These are phyloP conservation scores for Amazona guildingii DNA, from an alignment of 2,113 vertebrate genomes.

Conservation along the genomic window DNA sequence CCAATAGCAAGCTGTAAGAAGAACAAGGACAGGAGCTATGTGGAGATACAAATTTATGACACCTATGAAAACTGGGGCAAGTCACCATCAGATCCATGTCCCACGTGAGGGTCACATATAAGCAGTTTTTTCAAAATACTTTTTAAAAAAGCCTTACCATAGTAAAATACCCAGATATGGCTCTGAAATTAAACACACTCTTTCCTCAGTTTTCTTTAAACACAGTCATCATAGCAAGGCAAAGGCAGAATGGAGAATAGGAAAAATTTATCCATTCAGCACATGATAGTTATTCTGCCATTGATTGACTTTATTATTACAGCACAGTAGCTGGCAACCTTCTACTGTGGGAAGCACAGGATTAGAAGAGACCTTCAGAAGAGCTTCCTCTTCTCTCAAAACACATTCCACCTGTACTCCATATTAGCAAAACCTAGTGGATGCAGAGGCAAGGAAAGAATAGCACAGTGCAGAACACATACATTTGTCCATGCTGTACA, in stretches of 20 bases:
- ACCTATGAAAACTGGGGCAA: not conserved
- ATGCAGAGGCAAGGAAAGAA: not conserved
- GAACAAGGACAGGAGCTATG: not conserved
- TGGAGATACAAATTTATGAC: not conserved
- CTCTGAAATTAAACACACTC: not conserved
- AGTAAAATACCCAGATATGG: not conserved
- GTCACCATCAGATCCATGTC: not conserved
- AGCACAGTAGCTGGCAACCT: not conserved
- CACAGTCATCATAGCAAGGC: not conserved
- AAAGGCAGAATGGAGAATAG: not conserved
- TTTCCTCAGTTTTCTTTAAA: not conserved
- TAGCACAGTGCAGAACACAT: not conserved
- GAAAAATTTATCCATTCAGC: not conserved
- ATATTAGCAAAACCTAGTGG: not conserved
- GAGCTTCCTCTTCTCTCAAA: not conserved
- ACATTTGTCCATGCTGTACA: not conserved
- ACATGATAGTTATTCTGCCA: not conserved
- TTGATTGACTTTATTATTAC: not conserved
- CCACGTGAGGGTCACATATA: not conserved
- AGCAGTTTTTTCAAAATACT: not conserved
- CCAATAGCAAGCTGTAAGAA: not conserved
- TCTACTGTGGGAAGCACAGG: not conserved
- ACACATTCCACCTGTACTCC: not conserved
- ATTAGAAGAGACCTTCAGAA: not conserved
- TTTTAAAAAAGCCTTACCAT: not conserved